Evolutionary conservation across 2,113 vertebrate species (phyloP).

Genomic region (Larimichthys polyactis): DNA sequence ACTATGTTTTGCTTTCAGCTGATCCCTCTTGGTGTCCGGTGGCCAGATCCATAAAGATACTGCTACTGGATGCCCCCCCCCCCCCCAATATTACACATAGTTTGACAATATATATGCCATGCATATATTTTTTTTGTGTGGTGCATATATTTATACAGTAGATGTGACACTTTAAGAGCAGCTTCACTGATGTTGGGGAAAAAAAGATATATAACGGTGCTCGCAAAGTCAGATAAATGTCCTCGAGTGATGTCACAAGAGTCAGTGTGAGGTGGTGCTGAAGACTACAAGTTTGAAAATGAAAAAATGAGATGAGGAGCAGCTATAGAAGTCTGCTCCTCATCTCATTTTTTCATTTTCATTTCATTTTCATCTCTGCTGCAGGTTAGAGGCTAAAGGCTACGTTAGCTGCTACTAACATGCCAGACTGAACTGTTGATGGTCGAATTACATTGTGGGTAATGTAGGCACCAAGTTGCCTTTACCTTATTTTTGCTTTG

Average conservation of each 20-base stretch:
- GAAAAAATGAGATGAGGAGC: neutral
- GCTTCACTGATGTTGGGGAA: neutral
- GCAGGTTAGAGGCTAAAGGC: neutral
- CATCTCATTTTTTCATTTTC: too few species aligned
- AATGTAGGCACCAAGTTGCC: too few species aligned
- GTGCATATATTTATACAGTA: too few species aligned
- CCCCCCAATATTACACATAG: neutral
- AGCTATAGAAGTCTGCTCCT: neutral
- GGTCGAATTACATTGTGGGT: too few species aligned
- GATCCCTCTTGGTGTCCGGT: too few species aligned
- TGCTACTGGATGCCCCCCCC: neutral
- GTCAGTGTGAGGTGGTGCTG: neutral
- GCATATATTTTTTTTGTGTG: too few species aligned
- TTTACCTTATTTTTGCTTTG: too few species aligned
- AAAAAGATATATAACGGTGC: too few species aligned
- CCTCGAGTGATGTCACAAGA: neutral
- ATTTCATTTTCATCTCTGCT: too few species aligned
- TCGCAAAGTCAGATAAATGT: neutral
- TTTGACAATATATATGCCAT: too few species aligned
- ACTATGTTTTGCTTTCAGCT: neutral
- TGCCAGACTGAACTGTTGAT: neutral
- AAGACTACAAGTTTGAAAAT: neutral
- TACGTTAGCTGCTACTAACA: neutral
- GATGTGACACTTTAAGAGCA: neutral
- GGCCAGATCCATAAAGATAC: neutral